phyloP scores from a whole-genome alignment of 2,113 vertebrate genomes.

The Sisor rabdophorus region DNA sequence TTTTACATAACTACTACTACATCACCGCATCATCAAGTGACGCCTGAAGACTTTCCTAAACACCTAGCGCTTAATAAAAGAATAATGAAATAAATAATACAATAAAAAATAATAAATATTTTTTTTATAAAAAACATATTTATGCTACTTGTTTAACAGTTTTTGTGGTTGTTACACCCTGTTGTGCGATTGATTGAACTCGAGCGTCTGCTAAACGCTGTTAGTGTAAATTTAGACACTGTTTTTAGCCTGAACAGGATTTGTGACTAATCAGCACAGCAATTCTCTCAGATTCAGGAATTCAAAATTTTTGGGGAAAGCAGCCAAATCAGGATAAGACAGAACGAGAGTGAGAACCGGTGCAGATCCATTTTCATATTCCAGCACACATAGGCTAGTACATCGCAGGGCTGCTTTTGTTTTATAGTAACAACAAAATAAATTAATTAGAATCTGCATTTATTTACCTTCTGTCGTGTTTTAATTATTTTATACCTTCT shows the following conservation, averaged over 20 bases:
- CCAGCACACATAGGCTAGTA: not conserved
- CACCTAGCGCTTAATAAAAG: no score
- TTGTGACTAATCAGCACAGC: not conserved
- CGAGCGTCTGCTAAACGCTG: no score
- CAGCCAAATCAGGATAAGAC: constrained; percentile 1
- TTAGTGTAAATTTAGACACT: not conserved
- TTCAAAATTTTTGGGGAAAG: not conserved
- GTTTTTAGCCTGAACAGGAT: not conserved
- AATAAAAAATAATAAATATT: no score
- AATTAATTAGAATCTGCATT: not conserved
- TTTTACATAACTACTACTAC: no score
- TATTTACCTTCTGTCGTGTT: not conserved
- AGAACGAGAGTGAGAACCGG: not conserved
- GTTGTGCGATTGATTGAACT: no score
- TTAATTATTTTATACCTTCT: no score
- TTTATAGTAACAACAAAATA: not conserved
- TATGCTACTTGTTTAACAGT: no score
- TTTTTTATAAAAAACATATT: no score
- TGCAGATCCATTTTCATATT: not conserved
- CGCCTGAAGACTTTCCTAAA: no score
- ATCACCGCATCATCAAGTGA: no score
- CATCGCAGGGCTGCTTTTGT: not conserved
- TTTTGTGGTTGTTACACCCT: no score
- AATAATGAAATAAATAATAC: no score
- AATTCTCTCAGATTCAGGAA: constrained; percentile 15